Evolutionary conservation across 1,140 invertebrate genomes (phyloP), one percentile per base, ranked within the genome.

Genomic region (Listronotus oregonensis): DNA sequence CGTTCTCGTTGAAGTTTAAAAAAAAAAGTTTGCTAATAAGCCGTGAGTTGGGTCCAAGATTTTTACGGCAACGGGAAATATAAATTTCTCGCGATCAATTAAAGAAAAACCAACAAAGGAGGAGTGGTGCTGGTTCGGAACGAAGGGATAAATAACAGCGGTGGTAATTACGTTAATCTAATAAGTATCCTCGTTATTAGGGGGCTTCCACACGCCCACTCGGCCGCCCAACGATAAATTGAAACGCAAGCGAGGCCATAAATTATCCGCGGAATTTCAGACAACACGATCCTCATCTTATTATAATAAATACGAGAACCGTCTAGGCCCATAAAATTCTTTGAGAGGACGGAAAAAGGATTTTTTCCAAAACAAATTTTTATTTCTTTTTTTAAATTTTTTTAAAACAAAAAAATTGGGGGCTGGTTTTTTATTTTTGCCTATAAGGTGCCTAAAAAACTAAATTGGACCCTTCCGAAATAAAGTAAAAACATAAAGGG

Each of bases 261-360:
- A 75, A 75, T 75, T 74, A 74, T 69, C 50, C 66, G 70, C 69
- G 72, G 70, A 73, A 73, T 73, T 73, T 66, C 70, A 74, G 71
- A 73, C 70, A 65, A 68, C 70, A 69, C 68, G 70, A 71, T 73
- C 67, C 70, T 66, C 71, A 67, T 65, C 70, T 68, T 68, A 69
- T 73, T 73, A 73, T 73, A 71, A 73, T 73, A 72, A 72, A 72
- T 72, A 72, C 52, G 58, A 62, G 65, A 55, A 52, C 67, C 64
- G 64, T 69, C 60, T 50, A 47, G 15, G 18, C 39, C 56, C 69
- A 65, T 70, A n/a, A 70, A 70, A 70, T 70, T 70, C 66, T 68
- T 70, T 70, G 68, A 18, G 51, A 31, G 21, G 21, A 27, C 21
- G 21, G 5, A 5, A 27, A 1, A 5, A 5, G 21, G 21, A 27